These are phyloP conservation scores for Patagioenas fasciata DNA, from an alignment of 2,113 vertebrate genomes.

Conservation along the genomic window DNA sequence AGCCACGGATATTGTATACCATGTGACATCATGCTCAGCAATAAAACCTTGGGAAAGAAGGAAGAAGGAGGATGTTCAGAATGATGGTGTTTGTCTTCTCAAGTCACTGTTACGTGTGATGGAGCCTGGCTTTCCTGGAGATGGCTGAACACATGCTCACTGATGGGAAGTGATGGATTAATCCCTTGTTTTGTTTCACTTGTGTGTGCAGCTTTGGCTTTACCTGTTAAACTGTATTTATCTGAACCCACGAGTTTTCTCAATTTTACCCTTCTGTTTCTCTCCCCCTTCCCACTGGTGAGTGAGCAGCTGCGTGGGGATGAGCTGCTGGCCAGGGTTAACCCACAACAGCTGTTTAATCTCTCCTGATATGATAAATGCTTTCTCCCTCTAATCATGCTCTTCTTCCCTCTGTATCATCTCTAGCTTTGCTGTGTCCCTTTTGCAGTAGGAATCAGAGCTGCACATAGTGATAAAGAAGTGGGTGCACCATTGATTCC, in stretches of 20 bases:
- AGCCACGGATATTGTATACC: background rate
- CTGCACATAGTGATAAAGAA: background rate
- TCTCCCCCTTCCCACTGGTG: background rate
- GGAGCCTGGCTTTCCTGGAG: background rate
- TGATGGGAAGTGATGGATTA: background rate
- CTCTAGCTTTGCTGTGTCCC: background rate
- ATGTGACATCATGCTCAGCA: accelerated
- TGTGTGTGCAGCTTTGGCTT: background rate
- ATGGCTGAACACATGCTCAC: background rate
- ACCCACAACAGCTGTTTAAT: background rate
- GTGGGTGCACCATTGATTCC: background rate
- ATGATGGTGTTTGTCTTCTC: accelerated
- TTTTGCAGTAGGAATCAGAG: background rate
- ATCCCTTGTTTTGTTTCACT: background rate
- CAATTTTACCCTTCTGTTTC: background rate
- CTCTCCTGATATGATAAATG: accelerated
- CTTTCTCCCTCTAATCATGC: background rate
- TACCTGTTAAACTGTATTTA: background rate
- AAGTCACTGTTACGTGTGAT: accelerated
- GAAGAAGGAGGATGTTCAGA: accelerated
- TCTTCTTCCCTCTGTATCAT: background rate
- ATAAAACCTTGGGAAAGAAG: background rate
- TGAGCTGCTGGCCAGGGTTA: background rate
- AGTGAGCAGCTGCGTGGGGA: accelerated
- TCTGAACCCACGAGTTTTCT: background rate